Conservation (phyloP, 2,888 invertebrate genomes). For the Pterostichus madidus region DNA sequence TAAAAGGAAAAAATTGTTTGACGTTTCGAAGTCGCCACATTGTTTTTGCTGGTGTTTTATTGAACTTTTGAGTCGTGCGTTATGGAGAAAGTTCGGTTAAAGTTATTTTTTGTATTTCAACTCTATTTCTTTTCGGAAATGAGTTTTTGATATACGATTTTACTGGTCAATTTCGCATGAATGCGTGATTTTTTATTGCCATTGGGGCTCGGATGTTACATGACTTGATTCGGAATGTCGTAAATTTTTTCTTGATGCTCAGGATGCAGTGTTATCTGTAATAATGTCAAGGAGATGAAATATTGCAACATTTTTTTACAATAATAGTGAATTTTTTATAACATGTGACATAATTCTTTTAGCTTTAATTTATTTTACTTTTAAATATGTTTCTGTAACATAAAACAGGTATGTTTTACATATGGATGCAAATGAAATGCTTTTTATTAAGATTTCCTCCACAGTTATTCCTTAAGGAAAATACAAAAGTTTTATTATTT, state of each 20-base stretch:
- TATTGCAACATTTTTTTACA: too few species aligned
- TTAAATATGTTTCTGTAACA: slow-evolving; percentile 23
- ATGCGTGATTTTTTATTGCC: slow-evolving; percentile 30
- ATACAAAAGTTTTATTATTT: slow-evolving; percentile 22
- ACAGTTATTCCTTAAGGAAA: slow-evolving; percentile 3
- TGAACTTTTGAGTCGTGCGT: not conserved
- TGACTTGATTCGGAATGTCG: slow-evolving; percentile 18
- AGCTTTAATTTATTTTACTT: slow-evolving; percentile 8
- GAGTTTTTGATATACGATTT: slow-evolving; percentile 51
- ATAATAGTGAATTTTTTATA: not conserved
- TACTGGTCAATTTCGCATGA: slow-evolving; percentile 32
- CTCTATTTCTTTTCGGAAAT: slow-evolving; percentile 45
- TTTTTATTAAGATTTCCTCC: slow-evolving; percentile 16
- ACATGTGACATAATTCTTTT: slow-evolving; percentile 14
- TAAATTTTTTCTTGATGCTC: not conserved
- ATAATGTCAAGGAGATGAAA: not conserved
- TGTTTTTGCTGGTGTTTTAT: too few species aligned
- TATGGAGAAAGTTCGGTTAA: slow-evolving; percentile 7
- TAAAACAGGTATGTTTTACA: slow-evolving; percentile 38
- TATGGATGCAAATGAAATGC: slow-evolving; percentile 21
- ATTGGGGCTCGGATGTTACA: slow-evolving; percentile 9
- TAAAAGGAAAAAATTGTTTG: not conserved
- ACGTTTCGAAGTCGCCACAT: not conserved
- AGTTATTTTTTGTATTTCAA: slow-evolving; percentile 26
- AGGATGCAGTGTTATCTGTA: not conserved